phyloP scores from a whole-genome alignment of 2,888 invertebrate genomes.

The Xylocampa areola region DNA sequence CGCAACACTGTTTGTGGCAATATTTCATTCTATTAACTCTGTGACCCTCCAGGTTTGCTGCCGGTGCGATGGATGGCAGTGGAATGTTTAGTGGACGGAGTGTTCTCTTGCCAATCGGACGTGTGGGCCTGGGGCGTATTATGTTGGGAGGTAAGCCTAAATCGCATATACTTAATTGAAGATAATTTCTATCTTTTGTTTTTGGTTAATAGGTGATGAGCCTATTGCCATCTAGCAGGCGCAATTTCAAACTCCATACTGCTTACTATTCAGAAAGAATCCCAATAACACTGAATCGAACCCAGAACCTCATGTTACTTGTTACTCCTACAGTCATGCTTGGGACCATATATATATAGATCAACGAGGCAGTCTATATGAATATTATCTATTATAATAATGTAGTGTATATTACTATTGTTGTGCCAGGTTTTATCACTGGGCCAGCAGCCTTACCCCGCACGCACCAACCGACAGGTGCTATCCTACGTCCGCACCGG shows the following conservation, averaged over 20 bases:
- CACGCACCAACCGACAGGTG: constrained; percentile 97
- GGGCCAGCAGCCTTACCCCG: constrained; percentile 99
- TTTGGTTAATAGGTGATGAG: too few species aligned
- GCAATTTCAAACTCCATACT: too few species aligned
- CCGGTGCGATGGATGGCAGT: constrained; percentile 99
- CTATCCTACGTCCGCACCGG: constrained; percentile 96
- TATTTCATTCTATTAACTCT: too few species aligned
- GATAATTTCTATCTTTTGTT: too few species aligned
- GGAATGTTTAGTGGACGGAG: constrained; percentile 98
- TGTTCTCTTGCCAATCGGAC: constrained; percentile 98
- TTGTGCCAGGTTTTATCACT: constrained; percentile 93
- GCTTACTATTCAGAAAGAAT: too few species aligned
- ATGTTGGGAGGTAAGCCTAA: constrained; percentile 94
- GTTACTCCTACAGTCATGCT: too few species aligned
- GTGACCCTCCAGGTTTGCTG: constrained; percentile 91
- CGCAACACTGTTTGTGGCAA: too few species aligned
- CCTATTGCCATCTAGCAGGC: too few species aligned
- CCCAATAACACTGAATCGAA: too few species aligned
- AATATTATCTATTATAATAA: constrained; percentile 6
- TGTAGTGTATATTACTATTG: constrained; percentile 3
- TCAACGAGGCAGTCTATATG: too few species aligned
- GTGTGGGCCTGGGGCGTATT: constrained; percentile 98
- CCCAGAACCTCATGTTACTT: too few species aligned
- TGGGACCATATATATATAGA: too few species aligned
- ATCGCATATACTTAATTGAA: not conserved